A percentile compares a stretch with the other conserved stretches of the same genome.
phyloP scores from a whole-genome alignment of 2,113 vertebrate genomes.

The Rhegmatorhina hoffmannsi region DNA sequence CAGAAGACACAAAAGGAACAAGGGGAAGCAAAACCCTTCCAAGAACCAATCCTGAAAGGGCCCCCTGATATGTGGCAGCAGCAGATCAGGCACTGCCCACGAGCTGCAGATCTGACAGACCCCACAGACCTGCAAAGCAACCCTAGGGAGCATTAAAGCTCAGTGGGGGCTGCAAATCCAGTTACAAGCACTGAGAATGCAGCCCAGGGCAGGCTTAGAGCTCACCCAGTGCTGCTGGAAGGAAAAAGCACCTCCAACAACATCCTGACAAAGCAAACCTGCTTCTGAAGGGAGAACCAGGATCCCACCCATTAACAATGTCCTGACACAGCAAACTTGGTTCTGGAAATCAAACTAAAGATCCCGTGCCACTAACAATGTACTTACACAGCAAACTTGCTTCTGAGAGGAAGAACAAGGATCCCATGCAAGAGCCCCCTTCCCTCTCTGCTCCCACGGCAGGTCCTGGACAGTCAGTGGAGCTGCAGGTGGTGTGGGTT shows the following conservation, averaged over 20 bases:
- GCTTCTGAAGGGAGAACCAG: background rate
- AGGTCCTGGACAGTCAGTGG: background rate
- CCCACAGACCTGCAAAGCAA: background rate
- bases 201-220: background rate
- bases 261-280: background rate
- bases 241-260: background rate
- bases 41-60: rapidly evolving
- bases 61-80: rapidly evolving
- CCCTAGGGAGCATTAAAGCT: background rate
- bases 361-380: background rate
- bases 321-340: conserved; percentile 9
- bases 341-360: background rate
- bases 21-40: rapidly evolving
- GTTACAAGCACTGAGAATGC: background rate
- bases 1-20: background rate
- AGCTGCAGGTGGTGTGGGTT: background rate
- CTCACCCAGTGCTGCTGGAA: background rate
- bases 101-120: background rate
- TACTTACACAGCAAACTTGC: conserved; percentile 12
- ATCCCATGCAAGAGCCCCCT: background rate
- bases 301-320: background rate
- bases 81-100: rapidly evolving
- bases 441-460: background rate
- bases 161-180: background rate
- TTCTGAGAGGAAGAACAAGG: background rate